Evolutionary conservation across 2,797 vertebrate species (phyloP).

Genomic region (Apogon hyalosoma): DNA sequence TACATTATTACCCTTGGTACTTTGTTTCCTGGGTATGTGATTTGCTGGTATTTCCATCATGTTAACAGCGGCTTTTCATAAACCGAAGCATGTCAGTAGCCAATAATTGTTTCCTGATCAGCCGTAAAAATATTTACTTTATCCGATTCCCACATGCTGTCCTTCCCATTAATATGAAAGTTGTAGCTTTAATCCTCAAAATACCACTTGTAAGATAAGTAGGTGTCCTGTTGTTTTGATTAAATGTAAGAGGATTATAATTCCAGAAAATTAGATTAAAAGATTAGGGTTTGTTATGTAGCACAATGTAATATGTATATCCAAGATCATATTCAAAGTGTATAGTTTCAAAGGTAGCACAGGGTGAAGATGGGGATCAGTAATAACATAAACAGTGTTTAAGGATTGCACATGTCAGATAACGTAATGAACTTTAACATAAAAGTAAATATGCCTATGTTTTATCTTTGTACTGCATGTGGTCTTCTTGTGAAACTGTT

Average conservation of each 20-base stretch:
- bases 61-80: constrained; percentile 25
- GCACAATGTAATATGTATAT: constrained; percentile 8
- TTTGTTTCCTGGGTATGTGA: constrained; percentile 39
- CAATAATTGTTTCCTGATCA: background rate
- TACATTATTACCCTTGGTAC: constrained; percentile 20
- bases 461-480: background rate
- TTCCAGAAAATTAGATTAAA: constrained; percentile 23
- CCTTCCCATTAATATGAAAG: constrained; percentile 1
- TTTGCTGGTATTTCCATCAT: constrained; percentile 15
- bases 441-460: background rate
- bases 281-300: constrained; percentile 10
- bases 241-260: constrained; percentile 1
- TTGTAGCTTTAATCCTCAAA: background rate
- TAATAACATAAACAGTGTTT: too few relatives aligned
- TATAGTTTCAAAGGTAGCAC: background rate
- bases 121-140: background rate
- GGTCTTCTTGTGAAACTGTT: constrained; percentile 4
- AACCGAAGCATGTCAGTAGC: background rate
- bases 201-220: background rate
- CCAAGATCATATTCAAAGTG: background rate
- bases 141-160: background rate
- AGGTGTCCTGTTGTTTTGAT: constrained; percentile 7
- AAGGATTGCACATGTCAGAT: too few relatives aligned
- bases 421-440: background rate
- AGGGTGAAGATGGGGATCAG: background rate